These are phyloP conservation scores for Furnarius figulus DNA, from an alignment of 2,113 vertebrate genomes.

Conservation along the genomic window DNA sequence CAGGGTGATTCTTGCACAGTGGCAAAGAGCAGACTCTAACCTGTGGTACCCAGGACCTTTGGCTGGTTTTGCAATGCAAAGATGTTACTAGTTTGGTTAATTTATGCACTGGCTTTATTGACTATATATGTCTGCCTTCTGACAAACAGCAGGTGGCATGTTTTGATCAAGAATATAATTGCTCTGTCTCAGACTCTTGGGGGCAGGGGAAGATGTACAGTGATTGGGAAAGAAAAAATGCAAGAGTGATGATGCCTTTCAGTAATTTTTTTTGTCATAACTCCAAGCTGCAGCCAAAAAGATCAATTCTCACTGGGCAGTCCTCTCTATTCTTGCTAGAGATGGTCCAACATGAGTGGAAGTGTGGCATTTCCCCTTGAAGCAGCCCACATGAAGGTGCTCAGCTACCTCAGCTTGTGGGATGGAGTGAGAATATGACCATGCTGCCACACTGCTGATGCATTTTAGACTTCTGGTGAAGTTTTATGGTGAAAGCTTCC, in stretches of 20 bases:
- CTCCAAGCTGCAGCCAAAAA: neutral
- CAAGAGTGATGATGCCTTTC: neutral
- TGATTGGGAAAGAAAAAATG: neutral
- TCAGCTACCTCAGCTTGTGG: neutral
- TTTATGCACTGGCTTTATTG: neutral
- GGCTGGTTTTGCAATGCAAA: neutral
- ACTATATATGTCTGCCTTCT: neutral
- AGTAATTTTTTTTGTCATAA: neutral
- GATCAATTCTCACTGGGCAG: neutral
- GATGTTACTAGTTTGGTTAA: neutral
- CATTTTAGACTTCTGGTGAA: neutral
- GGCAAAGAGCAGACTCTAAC: neutral
- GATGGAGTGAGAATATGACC: neutral
- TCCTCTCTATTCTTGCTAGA: neutral
- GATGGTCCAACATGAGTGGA: neutral
- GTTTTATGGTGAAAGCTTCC: neutral
- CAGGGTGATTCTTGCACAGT: neutral
- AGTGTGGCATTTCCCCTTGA: neutral
- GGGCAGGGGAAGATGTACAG: neutral
- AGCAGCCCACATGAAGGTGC: neutral
- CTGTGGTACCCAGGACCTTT: neutral
- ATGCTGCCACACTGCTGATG: neutral
- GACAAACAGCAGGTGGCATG: conserved; percentile 37
- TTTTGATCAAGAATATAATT: conserved; percentile 10
- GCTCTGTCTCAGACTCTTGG: neutral